Evolutionary conservation across 2,113 vertebrate species (phyloP).

Genomic region (Tetraodon nigroviridis): DNA sequence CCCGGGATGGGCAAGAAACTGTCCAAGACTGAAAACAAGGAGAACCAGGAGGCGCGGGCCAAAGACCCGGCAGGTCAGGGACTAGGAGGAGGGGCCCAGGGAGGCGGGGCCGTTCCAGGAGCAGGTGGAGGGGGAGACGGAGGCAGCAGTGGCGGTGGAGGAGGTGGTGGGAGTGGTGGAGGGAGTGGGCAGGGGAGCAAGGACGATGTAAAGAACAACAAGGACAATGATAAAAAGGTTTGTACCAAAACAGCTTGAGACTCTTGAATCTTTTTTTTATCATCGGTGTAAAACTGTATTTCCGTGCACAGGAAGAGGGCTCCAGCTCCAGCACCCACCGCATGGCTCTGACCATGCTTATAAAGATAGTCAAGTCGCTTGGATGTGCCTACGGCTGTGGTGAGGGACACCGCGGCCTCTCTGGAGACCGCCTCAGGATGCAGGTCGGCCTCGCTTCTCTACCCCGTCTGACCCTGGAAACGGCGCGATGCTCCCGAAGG

Average conservation of each 20-base stretch:
- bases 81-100: slow-evolving; percentile 64
- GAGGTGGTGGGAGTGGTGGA: slow-evolving; percentile 75
- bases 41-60: slow-evolving; percentile 83
- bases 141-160: slow-evolving; percentile 64
- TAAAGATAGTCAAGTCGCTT: slow-evolving; percentile 97
- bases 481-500: too few species aligned
- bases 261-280: too few species aligned
- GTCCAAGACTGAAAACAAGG: slow-evolving; percentile 88
- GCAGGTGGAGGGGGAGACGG: slow-evolving; percentile 70
- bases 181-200: slow-evolving; percentile 74
- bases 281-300: too few species aligned
- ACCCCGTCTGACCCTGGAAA: neutral
- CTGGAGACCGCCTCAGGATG: slow-evolving; percentile 94
- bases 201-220: slow-evolving; percentile 88
- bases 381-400: slow-evolving; percentile 99
- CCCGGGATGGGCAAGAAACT: slow-evolving; percentile 84
- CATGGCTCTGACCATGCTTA: slow-evolving; percentile 94
- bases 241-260: too few species aligned
- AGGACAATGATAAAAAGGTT: slow-evolving; percentile 81
- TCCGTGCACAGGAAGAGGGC: slow-evolving; percentile 78
- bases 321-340: slow-evolving; percentile 84
- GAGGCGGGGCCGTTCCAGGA: slow-evolving; percentile 72
- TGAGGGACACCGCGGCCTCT: slow-evolving; percentile 95
- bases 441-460: slow-evolving; percentile 77
- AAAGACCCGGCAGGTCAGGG: slow-evolving; percentile 80